Evolutionary conservation across 2,797 vertebrate species (phyloP).

Genomic region (Eleutherodactylus coqui): DNA sequence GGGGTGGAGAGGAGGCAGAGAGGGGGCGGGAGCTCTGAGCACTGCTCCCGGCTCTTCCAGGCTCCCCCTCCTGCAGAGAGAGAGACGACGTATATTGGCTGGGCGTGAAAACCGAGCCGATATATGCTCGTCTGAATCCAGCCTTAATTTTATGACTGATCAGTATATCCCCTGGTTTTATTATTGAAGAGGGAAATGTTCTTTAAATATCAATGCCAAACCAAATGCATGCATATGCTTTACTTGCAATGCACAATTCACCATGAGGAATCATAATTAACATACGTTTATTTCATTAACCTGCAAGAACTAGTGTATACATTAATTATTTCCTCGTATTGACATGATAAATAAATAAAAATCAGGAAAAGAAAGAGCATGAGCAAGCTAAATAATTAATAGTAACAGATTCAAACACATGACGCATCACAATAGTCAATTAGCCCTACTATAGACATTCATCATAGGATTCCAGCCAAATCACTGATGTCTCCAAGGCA

Average conservation of each 20-base stretch:
- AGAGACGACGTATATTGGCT: too few relatives aligned
- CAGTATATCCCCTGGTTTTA: too few relatives aligned
- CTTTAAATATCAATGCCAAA: background rate
- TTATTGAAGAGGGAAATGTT: background rate
- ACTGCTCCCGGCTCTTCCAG: too few relatives aligned
- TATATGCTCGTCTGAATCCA: too few relatives aligned
- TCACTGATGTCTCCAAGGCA: slow-evolving; percentile 25
- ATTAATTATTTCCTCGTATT: slow-evolving; percentile 48
- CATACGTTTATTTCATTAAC: slow-evolving; percentile 32
- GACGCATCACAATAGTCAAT: slow-evolving; percentile 46
- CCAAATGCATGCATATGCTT: too few relatives aligned
- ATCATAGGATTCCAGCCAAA: slow-evolving; percentile 38
- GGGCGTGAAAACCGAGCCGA: too few relatives aligned
- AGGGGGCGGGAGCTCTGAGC: too few relatives aligned
- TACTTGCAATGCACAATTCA: background rate
- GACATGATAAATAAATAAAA: slow-evolving; percentile 43
- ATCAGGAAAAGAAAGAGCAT: slow-evolving; percentile 32
- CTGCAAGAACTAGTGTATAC: background rate
- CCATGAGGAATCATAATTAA: background rate
- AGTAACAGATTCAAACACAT: slow-evolving; percentile 27
- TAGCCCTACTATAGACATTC: slow-evolving; percentile 27
- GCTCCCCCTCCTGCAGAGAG: too few relatives aligned
- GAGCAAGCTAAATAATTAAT: slow-evolving; percentile 46
- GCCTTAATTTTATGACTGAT: too few relatives aligned
- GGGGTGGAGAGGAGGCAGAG: too few relatives aligned